A percentile compares a stretch with the other conserved stretches of the same genome.
Conservation (phyloP, 2,797 vertebrate species). For the Serranus cabrilla region DNA sequence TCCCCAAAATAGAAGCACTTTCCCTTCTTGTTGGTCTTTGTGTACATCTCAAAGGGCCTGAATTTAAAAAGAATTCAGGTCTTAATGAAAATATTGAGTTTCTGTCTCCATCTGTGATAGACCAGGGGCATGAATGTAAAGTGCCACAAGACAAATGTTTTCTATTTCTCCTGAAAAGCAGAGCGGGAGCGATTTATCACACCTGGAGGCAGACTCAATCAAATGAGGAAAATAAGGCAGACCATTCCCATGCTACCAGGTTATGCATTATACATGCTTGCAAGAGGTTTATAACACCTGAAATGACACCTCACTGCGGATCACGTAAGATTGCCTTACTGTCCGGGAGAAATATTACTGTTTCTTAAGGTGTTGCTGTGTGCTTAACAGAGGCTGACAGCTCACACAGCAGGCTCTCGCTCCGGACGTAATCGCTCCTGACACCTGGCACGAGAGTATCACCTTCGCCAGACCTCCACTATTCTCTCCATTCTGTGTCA, state of each 20-base stretch:
- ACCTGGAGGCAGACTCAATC: conserved; percentile 71
- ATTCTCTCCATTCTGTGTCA: conserved; percentile 43
- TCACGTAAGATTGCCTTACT: conserved; percentile 51
- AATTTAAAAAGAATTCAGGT: conserved; percentile 25
- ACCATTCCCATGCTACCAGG: conserved; percentile 34
- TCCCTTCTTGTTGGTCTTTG: background rate
- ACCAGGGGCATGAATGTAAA: conserved; percentile 53
- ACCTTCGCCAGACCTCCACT: conserved; percentile 56
- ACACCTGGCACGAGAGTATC: conserved; percentile 52
- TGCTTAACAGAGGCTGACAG: conserved; percentile 62
- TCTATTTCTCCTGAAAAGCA: conserved; percentile 66
- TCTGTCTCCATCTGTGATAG: conserved; percentile 42
- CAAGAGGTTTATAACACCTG: conserved; percentile 58
- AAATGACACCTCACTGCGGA: conserved; percentile 54
- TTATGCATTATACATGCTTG: conserved; percentile 73
- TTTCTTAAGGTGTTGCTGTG: conserved; percentile 49
- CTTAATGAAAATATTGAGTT: conserved; percentile 65
- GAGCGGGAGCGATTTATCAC: conserved; percentile 68
- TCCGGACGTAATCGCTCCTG: conserved; percentile 47
- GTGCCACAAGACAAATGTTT: conserved; percentile 76
- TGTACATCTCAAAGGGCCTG: conserved; percentile 37
- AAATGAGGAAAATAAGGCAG: conserved; percentile 70
- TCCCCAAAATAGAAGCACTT: conserved; percentile 9
- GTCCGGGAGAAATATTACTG: conserved; percentile 50
- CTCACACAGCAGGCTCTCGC: conserved; percentile 55